Evolutionary conservation across 1,140 invertebrate genomes (phyloP), one percentile per base, ranked within the genome.

Genomic region (Drosophila aff.): DNA sequence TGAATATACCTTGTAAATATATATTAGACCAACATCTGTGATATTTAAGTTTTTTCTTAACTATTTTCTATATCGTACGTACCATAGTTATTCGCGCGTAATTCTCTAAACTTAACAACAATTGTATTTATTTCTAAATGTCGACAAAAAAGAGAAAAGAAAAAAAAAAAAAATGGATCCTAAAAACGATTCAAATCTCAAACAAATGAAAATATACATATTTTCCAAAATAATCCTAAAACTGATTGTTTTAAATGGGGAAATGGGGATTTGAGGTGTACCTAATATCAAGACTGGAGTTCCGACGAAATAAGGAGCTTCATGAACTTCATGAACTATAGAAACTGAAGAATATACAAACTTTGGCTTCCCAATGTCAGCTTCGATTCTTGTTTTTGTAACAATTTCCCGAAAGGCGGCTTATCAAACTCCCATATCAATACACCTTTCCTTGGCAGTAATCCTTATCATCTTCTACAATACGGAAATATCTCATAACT

Each of bases 1-100:
- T 76, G 57, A 72, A 59, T 58, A 80, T 41, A 71, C 58, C 72
- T 68, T 73, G 60, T 61, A 72, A 38, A 49, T 64, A 81, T 76
- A 59, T 44, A 52, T 79, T 65, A 60, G 62, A 57, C 62, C 53
- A 76, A 90, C 57, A 91, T 91, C 86, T 91, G 86, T 91, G 86
- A 91, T 91, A 91, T 78, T 81, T 91, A 91, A 91, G 86, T 91
- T 91, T 91, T 90, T 91, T 77, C 82, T 86, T 86, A 84, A 89
- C 85, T 85, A 76, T 85, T 83, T 89, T 90, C 78, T 90, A 90
- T 90, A 90, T 74, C 78, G 83, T 87, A 84, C 49, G 23, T 23
- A 23, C 23, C 60, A 60, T 78, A 82, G 69, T 66, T 81, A 65
- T 76, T 55, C 57, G 50, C 63, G 76, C 41, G 57, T 73, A 73